phyloP scores from a whole-genome alignment of 2,113 vertebrate genomes.

The Scomber scombrus region DNA sequence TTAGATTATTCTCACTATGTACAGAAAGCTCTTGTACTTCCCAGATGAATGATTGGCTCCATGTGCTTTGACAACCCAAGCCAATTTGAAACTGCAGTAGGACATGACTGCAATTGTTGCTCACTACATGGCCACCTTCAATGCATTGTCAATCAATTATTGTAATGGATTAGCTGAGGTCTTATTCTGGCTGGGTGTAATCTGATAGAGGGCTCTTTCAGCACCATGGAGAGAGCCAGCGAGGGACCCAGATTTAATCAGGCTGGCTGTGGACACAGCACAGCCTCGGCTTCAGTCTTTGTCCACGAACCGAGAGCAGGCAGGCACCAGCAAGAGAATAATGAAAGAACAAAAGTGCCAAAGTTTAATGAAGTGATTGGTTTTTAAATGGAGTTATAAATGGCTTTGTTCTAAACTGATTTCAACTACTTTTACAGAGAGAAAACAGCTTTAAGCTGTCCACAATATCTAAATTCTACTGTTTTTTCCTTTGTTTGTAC shows the following conservation, averaged over 20 bases:
- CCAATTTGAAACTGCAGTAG: slow-evolving; percentile 78
- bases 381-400: slow-evolving; percentile 58
- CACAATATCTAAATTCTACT: not conserved
- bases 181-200: slow-evolving; percentile 92
- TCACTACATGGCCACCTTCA: slow-evolving; percentile 90
- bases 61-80: slow-evolving; percentile 53
- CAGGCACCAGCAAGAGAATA: slow-evolving; percentile 89
- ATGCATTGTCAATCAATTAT: slow-evolving; percentile 94
- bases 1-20: slow-evolving; percentile 43
- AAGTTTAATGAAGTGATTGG: slow-evolving; percentile 66
- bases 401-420: slow-evolving; percentile 34
- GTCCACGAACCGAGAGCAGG: slow-evolving; percentile 90
- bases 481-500: not conserved
- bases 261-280: slow-evolving; percentile 92
- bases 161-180: slow-evolving; percentile 96
- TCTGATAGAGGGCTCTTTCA: slow-evolving; percentile 96
- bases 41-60: slow-evolving; percentile 58
- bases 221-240: slow-evolving; percentile 94
- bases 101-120: slow-evolving; percentile 89
- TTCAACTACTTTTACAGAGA: slow-evolving; percentile 15
- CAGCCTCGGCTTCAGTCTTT: slow-evolving; percentile 90
- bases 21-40: slow-evolving; percentile 48
- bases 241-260: slow-evolving; percentile 98
- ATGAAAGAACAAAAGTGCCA: slow-evolving; percentile 90
- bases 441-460: not conserved